A percentile compares a stretch with the other conserved stretches of the same genome.
Evolutionary conservation across 1,140 invertebrate genomes (phyloP).

Genomic region (Drosophila orena): DNA sequence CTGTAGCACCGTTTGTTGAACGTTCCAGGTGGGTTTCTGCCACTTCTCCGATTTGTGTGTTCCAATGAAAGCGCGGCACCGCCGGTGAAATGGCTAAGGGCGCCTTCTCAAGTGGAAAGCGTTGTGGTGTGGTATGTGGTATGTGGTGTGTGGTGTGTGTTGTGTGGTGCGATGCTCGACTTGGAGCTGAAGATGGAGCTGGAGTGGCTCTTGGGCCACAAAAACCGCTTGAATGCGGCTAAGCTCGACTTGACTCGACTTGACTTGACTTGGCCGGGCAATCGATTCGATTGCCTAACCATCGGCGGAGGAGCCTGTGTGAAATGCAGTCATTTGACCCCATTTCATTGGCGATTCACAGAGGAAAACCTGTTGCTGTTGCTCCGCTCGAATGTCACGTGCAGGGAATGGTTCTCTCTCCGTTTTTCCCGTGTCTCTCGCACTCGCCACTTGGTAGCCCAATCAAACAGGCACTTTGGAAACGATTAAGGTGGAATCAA

Average conservation of each 20-base stretch:
- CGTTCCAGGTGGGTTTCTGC: constrained; percentile 60
- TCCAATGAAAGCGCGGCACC: constrained; percentile 52
- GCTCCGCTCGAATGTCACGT: constrained; percentile 29
- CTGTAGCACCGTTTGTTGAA: constrained; percentile 58
- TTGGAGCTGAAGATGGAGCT: constrained; percentile 8
- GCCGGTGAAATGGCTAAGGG: constrained; percentile 59
- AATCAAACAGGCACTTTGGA: constrained; percentile 52
- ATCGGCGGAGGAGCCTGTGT: constrained; percentile 24
- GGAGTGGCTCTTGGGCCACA: constrained; percentile 30
- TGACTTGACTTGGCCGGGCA: constrained; percentile 30
- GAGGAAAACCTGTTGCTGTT: constrained; percentile 71
- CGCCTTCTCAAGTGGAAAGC: constrained; percentile 55
- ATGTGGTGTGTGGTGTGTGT: not conserved
- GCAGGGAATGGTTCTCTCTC: constrained; percentile 25
- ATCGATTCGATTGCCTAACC: constrained; percentile 48
- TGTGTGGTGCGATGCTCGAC: not conserved
- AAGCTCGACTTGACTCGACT: constrained; percentile 36
- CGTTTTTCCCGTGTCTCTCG: constrained; percentile 3
- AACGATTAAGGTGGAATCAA: constrained; percentile 30
- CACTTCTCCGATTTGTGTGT: constrained; percentile 25
- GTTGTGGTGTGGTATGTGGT: not conserved
- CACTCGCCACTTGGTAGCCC: constrained; percentile 46
- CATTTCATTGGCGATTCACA: constrained; percentile 51
- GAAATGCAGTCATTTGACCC: constrained; percentile 50
- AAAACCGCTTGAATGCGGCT: constrained; percentile 47